A percentile compares a stretch with the other conserved stretches of the same genome.
Conservation (phyloP, 1,140 invertebrate genomes). For the Lucilia sericata region DNA sequence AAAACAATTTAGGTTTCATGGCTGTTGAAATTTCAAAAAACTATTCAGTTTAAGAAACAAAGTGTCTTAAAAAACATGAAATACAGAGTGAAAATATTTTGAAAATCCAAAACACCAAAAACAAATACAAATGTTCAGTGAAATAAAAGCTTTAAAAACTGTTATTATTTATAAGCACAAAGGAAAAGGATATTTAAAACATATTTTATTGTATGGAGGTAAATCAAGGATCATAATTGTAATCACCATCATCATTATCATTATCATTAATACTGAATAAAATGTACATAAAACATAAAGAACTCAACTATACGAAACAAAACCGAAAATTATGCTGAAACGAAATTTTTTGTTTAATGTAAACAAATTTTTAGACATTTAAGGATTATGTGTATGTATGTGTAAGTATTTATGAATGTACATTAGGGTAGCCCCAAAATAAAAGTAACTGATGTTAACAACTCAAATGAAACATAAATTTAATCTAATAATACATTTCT, state of each 20-base stretch:
- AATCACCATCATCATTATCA: too few relatives aligned
- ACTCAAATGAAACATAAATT: too few relatives aligned
- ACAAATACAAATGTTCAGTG: not conserved
- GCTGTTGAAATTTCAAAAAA: conserved; percentile 14
- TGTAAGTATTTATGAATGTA: too few relatives aligned
- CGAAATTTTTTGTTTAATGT: not conserved
- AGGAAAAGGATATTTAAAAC: not conserved
- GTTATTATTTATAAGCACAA: conserved; percentile 2
- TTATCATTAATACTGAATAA: too few relatives aligned
- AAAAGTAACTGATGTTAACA: too few relatives aligned
- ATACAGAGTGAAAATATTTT: not conserved
- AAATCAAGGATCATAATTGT: not conserved
- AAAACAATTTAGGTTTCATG: not conserved
- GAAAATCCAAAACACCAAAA: not conserved
- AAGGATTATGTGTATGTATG: too few relatives aligned
- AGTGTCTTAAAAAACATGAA: conserved; percentile 16
- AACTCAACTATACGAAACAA: not conserved
- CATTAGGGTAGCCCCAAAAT: too few relatives aligned
- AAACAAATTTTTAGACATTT: not conserved
- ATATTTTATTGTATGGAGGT: not conserved
- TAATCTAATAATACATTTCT: too few relatives aligned
- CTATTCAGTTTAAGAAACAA: not conserved
- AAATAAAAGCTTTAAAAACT: not conserved
- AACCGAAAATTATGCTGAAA: not conserved
- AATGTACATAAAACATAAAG: not conserved